Base-by-base conservation (phyloP, 2,797 vertebrate genomes). In the Anguilla obscura region DNA sequence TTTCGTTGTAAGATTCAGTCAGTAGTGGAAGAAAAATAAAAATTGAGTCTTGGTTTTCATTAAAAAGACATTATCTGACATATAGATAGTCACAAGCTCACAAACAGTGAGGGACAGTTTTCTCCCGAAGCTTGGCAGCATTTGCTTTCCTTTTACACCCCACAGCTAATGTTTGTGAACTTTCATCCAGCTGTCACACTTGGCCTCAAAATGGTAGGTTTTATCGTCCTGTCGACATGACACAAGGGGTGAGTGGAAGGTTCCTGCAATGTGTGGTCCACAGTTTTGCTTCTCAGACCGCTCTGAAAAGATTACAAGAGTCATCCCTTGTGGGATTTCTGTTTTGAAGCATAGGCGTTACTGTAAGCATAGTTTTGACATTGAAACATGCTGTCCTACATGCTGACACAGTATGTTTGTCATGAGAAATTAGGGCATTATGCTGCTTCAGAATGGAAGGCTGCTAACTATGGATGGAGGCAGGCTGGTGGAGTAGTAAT, bases 301-400 rank as follows among this genome's bases (percentile, higher is more conserved):
- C 74, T 76, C 9, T 76, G 74, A 36, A 76, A 40, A 40, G 74
- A 36, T 40, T 3, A 40, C 40, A 33, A 21, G 12, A 76, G 33
- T 33, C 33, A 76, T 40, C 33, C 74, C 74, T 40, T 76, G 74
- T 40, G 74, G 74, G 74, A n/a, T 33, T 76, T 16, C 33, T 36
- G 3, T 40, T 40, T 76, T 76, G 12, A 76, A 40, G 74, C 33
- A 3, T 76, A 76, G 40, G 36, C 18, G 74, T 76, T 76, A 40
- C 33, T 76, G 36, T 76, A 40, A 36, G 74, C 33, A 76, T 76
- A 76, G 74, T 76, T 76, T 76, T 76, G 74, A 76, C 74, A 76
- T 76, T 40, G 74, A 40, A 18, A 40, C 74, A 76, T 4, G 14
- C 74, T 76, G 74, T 40, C 10, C 14, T 76, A 40, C 74, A 18